phyloP scores from a whole-genome alignment of 2,888 invertebrate genomes.

The Cremastinae sp. region DNA sequence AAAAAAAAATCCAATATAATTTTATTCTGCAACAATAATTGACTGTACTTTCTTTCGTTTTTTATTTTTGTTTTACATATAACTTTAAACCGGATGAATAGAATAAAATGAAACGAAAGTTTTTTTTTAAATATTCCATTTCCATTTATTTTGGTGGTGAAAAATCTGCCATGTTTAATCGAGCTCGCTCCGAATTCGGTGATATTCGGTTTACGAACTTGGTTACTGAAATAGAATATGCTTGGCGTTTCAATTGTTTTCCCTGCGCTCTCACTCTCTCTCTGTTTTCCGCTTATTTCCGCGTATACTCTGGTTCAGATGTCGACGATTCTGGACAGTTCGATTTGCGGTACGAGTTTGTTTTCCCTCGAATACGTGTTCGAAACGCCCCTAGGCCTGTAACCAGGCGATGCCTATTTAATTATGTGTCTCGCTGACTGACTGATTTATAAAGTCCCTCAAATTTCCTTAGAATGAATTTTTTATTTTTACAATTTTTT shows the following conservation, averaged over 20 bases:
- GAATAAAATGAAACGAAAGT: neutral
- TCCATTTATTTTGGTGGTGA: neutral
- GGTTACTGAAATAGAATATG: constrained; percentile 21
- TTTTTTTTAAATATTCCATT: neutral
- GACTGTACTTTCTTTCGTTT: too few relatives aligned
- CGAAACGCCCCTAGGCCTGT: constrained; percentile 13
- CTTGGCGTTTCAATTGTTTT: constrained; percentile 18
- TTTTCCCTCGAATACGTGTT: constrained; percentile 16
- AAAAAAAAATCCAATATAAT: too few relatives aligned
- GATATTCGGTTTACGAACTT: neutral
- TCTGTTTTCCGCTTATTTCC: neutral
- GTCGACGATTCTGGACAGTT: constrained; percentile 16
- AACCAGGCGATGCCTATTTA: neutral
- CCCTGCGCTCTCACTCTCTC: neutral
- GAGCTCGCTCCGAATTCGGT: neutral
- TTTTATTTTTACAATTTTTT: constrained; percentile 1
- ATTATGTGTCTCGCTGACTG: constrained; percentile 10
- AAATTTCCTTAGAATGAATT: neutral
- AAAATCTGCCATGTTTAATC: neutral
- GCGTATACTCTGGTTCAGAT: constrained; percentile 20
- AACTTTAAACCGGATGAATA: too few relatives aligned
- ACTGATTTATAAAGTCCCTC: constrained; percentile 9
- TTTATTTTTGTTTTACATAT: too few relatives aligned
- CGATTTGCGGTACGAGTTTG: constrained; percentile 28
- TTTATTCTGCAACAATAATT: too few relatives aligned